phyloP scores from a whole-genome alignment of 2,113 vertebrate species.

The Pseudorectes ferrugineus region DNA sequence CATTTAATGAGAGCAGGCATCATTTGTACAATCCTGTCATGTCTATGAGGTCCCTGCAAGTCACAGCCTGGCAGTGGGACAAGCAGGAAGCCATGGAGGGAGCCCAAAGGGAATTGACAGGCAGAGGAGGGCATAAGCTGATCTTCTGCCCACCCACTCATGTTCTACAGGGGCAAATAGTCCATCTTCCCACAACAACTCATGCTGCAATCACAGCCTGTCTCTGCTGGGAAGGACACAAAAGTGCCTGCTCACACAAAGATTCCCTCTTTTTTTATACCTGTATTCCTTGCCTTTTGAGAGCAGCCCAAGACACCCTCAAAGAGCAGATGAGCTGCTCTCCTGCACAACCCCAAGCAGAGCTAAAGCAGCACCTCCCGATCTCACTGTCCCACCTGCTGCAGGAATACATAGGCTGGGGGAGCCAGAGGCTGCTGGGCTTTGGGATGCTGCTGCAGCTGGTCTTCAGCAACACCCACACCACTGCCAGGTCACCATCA shows the following conservation, averaged over 20 bases:
- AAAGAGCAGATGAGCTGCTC: neutral
- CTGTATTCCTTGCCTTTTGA: neutral
- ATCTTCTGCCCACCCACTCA: neutral
- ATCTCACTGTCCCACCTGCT: neutral
- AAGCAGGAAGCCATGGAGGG: neutral
- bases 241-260: neutral
- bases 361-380: neutral
- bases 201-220: fast-evolving
- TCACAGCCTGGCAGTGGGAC: neutral
- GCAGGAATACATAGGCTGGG: neutral
- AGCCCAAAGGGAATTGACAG: neutral
- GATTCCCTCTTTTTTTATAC: neutral
- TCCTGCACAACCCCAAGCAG: neutral
- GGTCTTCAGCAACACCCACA: neutral
- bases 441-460: neutral
- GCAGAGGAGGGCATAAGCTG: neutral
- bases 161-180: neutral
- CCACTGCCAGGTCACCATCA: neutral
- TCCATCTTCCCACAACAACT: neutral
- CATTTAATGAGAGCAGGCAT: neutral
- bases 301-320: neutral
- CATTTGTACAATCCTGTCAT: neutral
- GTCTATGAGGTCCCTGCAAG: fast-evolving
- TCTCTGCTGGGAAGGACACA: neutral
- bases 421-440: neutral